Evolutionary conservation across 2,113 vertebrate species (phyloP), one percentile per base, ranked within the genome.

Genomic region (Phyllostomus hastatus): DNA sequence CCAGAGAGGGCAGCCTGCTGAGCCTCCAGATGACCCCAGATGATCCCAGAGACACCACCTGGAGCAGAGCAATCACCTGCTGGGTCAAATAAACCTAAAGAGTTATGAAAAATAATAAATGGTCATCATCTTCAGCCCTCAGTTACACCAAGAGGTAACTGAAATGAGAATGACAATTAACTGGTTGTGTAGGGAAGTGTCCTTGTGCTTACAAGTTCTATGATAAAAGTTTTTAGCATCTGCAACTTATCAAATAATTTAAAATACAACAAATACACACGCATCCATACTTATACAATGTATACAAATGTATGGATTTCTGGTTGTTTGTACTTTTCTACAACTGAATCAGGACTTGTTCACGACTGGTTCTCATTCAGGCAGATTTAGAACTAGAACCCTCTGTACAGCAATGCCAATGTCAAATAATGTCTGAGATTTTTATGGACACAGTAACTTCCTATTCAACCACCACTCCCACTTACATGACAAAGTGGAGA

Each of bases 341-440:
- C 38, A 69, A 26, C 1, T 57, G 33, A 57, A 31, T 57, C 11
- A 28, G 1, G 31, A 57, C 59, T 46, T 22, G 2, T 54, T 46
- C 7, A 17, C 0, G 16, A 24, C 73, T 59, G 72, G 48, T 22
- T 78, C 82, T 48, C 59, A 26, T 10, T 6, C 24, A 38, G 17
- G 41, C 33, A 59, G 75, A 24, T 14, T 46, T 31, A 80, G 24
- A 48, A 46, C 24, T 4, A 19, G 12, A 16, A 67, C 46, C 33
- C 26, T 69, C 61, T 35, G 54, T 10, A 43, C 12, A 15, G 19
- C 12, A 17, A 10, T 16, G 46, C 31, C 57, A 57, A 35, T 4
- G 11, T 33, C 33, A 80, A 19, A 20, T 15, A 7, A 69, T 0
- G 10, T 10, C 35, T 4, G 59, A 1, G 4, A 10, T 31, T 7